Conservation (phyloP, 1,140 invertebrate genomes). For the Panagrolaimus sp. region DNA sequence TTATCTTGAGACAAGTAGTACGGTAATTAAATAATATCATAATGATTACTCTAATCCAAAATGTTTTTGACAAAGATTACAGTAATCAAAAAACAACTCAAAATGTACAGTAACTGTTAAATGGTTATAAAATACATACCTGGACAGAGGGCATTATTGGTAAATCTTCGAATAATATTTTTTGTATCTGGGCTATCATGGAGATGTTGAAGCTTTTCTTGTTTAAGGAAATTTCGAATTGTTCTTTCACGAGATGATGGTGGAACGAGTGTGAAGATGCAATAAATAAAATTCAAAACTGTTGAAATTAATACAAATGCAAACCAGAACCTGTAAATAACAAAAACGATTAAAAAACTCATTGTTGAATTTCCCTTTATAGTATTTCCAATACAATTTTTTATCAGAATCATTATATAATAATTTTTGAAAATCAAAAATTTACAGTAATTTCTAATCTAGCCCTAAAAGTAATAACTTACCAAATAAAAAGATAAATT, state of each 20-base stretch:
- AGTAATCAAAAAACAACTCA: too few relatives aligned
- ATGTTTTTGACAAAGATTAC: too few relatives aligned
- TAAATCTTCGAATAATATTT: constrained; percentile 25
- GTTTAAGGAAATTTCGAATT: constrained; percentile 30
- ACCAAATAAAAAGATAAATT: constrained; percentile 57
- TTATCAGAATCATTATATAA: too few relatives aligned
- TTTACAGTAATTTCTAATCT: too few relatives aligned
- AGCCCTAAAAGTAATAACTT: too few relatives aligned
- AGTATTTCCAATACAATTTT: too few relatives aligned
- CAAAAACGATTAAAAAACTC: too few relatives aligned
- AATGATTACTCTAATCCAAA: too few relatives aligned
- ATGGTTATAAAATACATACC: constrained; percentile 17
- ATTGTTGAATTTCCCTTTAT: too few relatives aligned
- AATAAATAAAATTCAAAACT: constrained; percentile 55
- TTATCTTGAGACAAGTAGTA: too few relatives aligned
- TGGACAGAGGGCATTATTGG: constrained; percentile 43
- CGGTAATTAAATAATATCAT: neutral
- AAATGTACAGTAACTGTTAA: neutral
- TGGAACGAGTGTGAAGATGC: constrained; percentile 28
- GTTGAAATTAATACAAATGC: constrained; percentile 51
- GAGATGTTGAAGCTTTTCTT: constrained; percentile 28
- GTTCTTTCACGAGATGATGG: constrained; percentile 28
- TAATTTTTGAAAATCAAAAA: too few relatives aligned
- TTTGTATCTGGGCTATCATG: neutral
- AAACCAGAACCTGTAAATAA: constrained; percentile 52